These are phyloP conservation scores for Toxostoma redivivum DNA, from an alignment of 2,113 vertebrate species.

Conservation along the genomic window DNA sequence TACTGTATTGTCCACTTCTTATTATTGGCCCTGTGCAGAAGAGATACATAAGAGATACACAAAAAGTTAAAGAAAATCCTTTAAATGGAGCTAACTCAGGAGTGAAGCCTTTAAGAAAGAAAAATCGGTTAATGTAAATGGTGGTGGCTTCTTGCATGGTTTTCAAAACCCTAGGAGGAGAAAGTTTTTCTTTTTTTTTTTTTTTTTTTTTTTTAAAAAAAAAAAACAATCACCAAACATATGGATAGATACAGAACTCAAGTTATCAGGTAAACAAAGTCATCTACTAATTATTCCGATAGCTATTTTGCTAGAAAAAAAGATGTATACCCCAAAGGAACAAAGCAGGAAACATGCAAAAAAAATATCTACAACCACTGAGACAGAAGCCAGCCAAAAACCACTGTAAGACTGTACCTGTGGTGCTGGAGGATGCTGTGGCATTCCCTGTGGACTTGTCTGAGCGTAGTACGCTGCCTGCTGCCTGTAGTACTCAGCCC, in stretches of 20 bases:
- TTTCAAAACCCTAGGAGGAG: constrained; percentile 86
- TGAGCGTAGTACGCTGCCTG: constrained; percentile 97
- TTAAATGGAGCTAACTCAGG: constrained; percentile 83
- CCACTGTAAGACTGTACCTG: constrained; percentile 82
- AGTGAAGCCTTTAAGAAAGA: constrained; percentile 89
- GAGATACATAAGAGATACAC: constrained; percentile 99
- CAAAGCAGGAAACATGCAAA: constrained; percentile 69
- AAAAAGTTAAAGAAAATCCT: constrained; percentile 98
- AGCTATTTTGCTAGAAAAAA: constrained; percentile 61
- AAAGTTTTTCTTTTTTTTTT: constrained; percentile 66
- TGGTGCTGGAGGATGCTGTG: constrained; percentile 86
- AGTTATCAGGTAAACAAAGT: constrained; percentile 64
- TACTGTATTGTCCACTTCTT: constrained; percentile 99
- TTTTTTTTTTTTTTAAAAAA: neutral
- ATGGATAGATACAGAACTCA: constrained; percentile 69
- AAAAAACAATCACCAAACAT: constrained; percentile 64
- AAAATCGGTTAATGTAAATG: constrained; percentile 83
- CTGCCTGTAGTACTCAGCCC: constrained; percentile 98
- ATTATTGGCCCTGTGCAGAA: constrained; percentile 99
- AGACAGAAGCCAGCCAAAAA: constrained; percentile 32
- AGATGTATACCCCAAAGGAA: constrained; percentile 61
- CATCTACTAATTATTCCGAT: constrained; percentile 41
- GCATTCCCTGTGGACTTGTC: constrained; percentile 91
- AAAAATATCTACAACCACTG: constrained; percentile 35
- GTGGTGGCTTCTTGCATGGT: constrained; percentile 81